These are phyloP conservation scores for Coenonympha arcania DNA, from an alignment of 2,888 invertebrate genomes.

Conservation along the genomic window DNA sequence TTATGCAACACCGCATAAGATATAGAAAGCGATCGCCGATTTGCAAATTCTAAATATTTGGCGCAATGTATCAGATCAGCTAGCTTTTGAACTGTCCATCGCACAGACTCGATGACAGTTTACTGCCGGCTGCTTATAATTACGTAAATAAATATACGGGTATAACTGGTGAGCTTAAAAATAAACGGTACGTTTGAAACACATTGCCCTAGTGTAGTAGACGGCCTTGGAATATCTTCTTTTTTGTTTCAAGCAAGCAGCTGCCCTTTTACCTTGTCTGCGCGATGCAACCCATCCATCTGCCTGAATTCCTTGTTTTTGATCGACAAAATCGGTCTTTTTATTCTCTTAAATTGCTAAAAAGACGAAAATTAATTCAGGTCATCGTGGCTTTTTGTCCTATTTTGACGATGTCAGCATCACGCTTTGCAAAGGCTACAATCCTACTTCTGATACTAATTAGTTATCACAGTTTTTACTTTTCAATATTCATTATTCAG, in stretches of 20 bases:
- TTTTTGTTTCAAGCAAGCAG: conserved; percentile 12
- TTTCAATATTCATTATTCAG: no score
- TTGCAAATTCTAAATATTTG: conserved; percentile 39
- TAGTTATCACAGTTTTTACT: no score
- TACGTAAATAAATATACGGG: conserved; percentile 18
- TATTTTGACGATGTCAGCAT: no score
- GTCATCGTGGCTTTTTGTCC: no score
- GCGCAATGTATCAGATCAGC: conserved; percentile 15
- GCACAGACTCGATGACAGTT: neutral
- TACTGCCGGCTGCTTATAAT: neutral
- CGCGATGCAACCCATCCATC: no score
- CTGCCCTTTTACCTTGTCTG: neutral
- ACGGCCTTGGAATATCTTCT: conserved; percentile 20
- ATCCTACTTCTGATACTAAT: no score
- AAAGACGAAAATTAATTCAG: no score
- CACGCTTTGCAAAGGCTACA: no score
- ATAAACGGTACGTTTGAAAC: conserved; percentile 21
- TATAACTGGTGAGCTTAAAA: conserved; percentile 30
- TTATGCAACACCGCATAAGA: conserved; percentile 50
- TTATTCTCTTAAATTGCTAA: no score
- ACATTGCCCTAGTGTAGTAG: conserved; percentile 15
- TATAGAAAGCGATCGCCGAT: conserved; percentile 54
- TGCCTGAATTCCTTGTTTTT: no score
- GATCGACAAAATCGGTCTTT: no score
- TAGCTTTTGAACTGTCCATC: conserved; percentile 7